Percentiles rank a stretch among this genome's conserved stretches.
Evolutionary conservation across 2,888 invertebrate genomes (phyloP).

Genomic region (Plutella xylostella): DNA sequence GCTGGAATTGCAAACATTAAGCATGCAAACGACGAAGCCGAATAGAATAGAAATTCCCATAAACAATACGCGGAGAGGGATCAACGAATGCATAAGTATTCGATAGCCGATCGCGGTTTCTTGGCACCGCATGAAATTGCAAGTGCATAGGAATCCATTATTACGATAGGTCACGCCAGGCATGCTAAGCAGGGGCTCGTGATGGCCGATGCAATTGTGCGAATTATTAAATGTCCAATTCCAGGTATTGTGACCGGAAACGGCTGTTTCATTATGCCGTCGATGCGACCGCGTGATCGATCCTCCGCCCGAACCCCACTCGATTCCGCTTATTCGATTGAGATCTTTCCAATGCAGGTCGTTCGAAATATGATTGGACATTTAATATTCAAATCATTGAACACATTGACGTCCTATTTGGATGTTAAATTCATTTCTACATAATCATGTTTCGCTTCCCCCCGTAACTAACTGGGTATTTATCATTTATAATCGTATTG

Average conservation of each 20-base stretch:
- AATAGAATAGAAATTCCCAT: background rate
- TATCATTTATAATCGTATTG: too few species aligned
- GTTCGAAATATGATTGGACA: too few species aligned
- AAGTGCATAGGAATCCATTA: constrained; percentile 67
- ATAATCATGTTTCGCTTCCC: too few species aligned
- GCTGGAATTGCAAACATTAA: too few species aligned
- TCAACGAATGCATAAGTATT: constrained; percentile 37
- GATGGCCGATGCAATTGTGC: constrained; percentile 23
- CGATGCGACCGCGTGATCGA: constrained; percentile 26
- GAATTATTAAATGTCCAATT: constrained; percentile 41
- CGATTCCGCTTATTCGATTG: constrained; percentile 5
- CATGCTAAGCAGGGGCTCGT: constrained; percentile 32
- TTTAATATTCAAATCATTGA: too few species aligned
- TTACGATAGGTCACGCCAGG: constrained; percentile 45
- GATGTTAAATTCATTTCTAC: too few species aligned
- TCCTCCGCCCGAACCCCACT: background rate
- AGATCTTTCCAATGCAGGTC: constrained; percentile 5
- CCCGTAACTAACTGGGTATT: too few species aligned
- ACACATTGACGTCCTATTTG: too few species aligned
- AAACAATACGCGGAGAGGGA: background rate
- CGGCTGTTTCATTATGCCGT: constrained; percentile 54
- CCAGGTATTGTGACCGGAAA: constrained; percentile 59
- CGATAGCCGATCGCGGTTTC: constrained; percentile 51
- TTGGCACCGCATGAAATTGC: constrained; percentile 62
- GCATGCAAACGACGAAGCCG: too few species aligned